Base-by-base conservation (phyloP, 1,140 invertebrate species). In the Druon quercuslanigerum region DNA sequence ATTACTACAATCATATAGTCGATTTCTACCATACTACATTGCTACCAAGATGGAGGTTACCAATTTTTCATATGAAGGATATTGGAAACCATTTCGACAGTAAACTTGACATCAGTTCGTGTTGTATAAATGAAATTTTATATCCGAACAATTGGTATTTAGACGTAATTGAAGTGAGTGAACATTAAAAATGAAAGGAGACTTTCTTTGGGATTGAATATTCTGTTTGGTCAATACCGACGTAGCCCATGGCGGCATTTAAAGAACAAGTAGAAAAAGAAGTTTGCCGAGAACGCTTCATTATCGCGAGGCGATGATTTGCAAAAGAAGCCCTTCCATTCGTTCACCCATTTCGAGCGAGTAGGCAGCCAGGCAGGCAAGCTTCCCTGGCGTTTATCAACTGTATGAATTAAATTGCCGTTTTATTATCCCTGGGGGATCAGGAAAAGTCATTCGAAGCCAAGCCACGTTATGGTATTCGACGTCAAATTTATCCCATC, bases 391-490 rank as follows among this genome's bases (percentile, higher is more conserved):
- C 82, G 86, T 88, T 91, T 89, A 90, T 90, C 90, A 90, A 91
- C 87, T 91, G 89, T 88, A 90, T 87, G 88, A 91, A 91, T 91
- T 90, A 91, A 91, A 91, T 91, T 91, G 90, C 88, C 88, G 88
- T 91, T 91, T 91, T 90, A 91, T 91, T 90, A 87, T 86, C 87
- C 87, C 81, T 82, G 76, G 84, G 86, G 88, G 83, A 85, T 77
- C 78, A 71, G 82, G 79, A 79, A 75, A 75, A 81, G 74, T 60
- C 70, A 73, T 74, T 74, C 74, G 75, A 51, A 73, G 78, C 57
- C 14, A 56, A 77, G 74, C 78, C 74, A 79, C 76, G 79, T 78
- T 74, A 79, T 78, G 51, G 73, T 72, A 46, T 73, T 52, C 72
- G 50, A 71, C 73, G 40, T 40, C 72, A 70, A 82, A 71, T 66